Evolutionary conservation across 2,888 invertebrate genomes (phyloP).

Genomic region (Phyto melanocephala): DNA sequence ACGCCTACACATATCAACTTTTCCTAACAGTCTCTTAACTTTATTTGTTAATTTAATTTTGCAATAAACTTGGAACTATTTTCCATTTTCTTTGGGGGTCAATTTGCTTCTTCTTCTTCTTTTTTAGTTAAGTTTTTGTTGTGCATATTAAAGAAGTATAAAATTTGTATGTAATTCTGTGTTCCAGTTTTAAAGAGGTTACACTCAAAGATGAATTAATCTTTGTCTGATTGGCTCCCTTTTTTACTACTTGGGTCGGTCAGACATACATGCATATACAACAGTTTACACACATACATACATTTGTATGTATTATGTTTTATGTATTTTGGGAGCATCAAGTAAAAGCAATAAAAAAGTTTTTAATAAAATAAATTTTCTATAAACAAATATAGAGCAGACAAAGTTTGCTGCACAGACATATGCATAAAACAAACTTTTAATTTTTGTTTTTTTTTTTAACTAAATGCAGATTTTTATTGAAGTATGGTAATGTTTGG

Average conservation of each 20-base stretch:
- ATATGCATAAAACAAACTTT: constrained; percentile 1
- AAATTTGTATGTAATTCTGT: no score
- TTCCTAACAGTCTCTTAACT: background rate
- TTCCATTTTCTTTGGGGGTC: no score
- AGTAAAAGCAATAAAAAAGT: constrained; percentile 32
- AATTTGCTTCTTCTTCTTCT: no score
- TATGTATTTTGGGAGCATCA: constrained; percentile 5
- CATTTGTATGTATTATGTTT: background rate
- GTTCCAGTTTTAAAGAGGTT: background rate
- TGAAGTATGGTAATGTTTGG: background rate
- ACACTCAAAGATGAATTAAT: constrained; percentile 23
- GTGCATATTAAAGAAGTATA: background rate
- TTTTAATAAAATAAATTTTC: constrained; percentile 46
- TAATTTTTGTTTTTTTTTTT: background rate
- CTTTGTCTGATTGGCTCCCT: background rate
- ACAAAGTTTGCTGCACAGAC: constrained; percentile 25
- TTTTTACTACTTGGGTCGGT: no score
- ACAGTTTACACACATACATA: background rate
- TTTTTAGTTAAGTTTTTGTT: background rate
- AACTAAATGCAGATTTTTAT: constrained; percentile 7
- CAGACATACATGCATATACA: no score
- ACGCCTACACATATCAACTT: no score
- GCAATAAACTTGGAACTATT: background rate
- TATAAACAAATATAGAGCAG: constrained; percentile 5
- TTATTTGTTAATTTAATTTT: background rate